Percentiles rank a stretch among this genome's conserved stretches.
Evolutionary conservation across 1,140 invertebrate species (phyloP).

Genomic region (Calliopsis andreniformis): DNA sequence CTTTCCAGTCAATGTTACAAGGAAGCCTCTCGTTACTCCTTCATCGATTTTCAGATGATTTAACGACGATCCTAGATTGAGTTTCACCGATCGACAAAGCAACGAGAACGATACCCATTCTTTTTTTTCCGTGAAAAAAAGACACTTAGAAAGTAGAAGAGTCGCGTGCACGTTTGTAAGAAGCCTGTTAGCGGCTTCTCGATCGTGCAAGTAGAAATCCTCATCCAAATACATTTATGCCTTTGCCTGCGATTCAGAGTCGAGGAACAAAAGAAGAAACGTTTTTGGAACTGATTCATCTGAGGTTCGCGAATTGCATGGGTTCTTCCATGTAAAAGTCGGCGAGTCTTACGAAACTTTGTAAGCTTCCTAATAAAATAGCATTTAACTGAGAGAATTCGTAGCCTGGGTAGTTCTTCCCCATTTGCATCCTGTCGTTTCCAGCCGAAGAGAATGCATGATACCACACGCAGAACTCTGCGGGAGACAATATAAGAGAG

Average conservation of each 20-base stretch:
- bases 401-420: not conserved
- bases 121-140: slow-evolving; percentile 45
- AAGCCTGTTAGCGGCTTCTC: too few relatives aligned
- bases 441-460: too few relatives aligned
- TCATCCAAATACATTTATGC: not conserved
- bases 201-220: slow-evolving; percentile 5
- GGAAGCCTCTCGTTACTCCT: slow-evolving; percentile 22
- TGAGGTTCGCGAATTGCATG: slow-evolving; percentile 3
- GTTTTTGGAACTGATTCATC: not conserved
- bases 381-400: slow-evolving; percentile 37
- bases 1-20: not conserved
- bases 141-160: slow-evolving; percentile 4
- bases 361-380: slow-evolving; percentile 54
- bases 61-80: not conserved
- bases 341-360: slow-evolving; percentile 41
- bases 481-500: too few relatives aligned
- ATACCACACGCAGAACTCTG: too few relatives aligned
- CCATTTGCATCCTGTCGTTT: not conserved
- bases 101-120: slow-evolving; percentile 12
- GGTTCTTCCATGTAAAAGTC: slow-evolving; percentile 35
- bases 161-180: not conserved
- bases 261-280: not conserved
- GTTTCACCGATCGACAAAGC: not conserved
- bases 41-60: slow-evolving; percentile 11
- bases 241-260: not conserved